Evolutionary conservation across 23 tunicate genomes (phyloP).

Genomic region (Trididemnum nubilum): DNA sequence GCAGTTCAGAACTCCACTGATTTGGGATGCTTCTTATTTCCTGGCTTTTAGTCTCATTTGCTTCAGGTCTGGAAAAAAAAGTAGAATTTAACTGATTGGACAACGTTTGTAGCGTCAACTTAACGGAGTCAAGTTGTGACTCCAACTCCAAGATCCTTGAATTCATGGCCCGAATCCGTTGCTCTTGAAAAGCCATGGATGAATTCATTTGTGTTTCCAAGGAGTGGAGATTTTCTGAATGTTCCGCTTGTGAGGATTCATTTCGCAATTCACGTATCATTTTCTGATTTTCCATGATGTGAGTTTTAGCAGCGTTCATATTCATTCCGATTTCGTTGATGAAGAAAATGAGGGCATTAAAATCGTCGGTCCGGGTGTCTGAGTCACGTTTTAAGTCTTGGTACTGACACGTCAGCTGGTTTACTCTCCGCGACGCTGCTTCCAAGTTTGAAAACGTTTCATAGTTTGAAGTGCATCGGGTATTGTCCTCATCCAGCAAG

Average conservation of each 20-base stretch:
- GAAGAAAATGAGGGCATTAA: slow-evolving; percentile 39
- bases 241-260: too few relatives aligned
- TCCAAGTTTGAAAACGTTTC: too few relatives aligned
- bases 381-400: slow-evolving; percentile 2
- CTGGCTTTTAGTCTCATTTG: neutral
- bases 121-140: neutral
- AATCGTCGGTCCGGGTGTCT: slow-evolving; percentile 35
- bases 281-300: slow-evolving; percentile 11
- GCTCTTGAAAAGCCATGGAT: neutral
- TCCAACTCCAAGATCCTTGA: neutral
- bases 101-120: neutral
- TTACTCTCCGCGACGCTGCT: too few relatives aligned
- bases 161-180: neutral
- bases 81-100: neutral
- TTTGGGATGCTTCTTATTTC: neutral
- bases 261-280: neutral
- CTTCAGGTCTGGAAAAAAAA: neutral
- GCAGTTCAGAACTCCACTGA: neutral
- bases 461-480: too few relatives aligned
- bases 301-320: slow-evolving; percentile 49
- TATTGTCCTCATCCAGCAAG: too few relatives aligned
- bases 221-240: neutral
- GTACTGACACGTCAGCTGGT: neutral
- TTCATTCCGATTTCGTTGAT: slow-evolving; percentile 50
- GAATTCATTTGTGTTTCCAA: neutral